phyloP scores from a whole-genome alignment of 1,140 invertebrate genomes.

The Trialeurodes vaporariorum region DNA sequence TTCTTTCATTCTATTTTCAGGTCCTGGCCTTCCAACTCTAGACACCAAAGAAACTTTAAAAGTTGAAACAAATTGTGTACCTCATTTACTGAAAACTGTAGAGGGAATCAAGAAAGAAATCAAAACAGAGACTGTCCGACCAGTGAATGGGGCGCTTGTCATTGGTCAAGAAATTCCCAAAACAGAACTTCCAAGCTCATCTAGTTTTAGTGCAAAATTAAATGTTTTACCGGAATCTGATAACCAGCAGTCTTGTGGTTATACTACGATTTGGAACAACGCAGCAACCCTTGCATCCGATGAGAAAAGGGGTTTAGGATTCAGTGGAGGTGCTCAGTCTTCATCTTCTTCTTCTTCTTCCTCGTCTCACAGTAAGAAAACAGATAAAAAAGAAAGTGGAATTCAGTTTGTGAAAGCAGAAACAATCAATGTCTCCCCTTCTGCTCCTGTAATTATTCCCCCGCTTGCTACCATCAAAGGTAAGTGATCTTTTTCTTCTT shows the following conservation, averaged over 20 bases:
- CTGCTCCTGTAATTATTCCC: neutral
- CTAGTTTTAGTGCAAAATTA: too few species aligned
- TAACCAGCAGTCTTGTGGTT: neutral
- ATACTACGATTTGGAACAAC: slow-evolving; percentile 12
- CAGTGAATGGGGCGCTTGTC: neutral
- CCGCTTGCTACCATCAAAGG: too few species aligned
- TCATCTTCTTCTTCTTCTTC: neutral
- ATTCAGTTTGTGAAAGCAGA: slow-evolving; percentile 36
- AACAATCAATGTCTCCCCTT: slow-evolving; percentile 17
- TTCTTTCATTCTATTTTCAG: too few species aligned
- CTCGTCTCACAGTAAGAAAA: slow-evolving; percentile 18
- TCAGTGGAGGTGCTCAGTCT: slow-evolving; percentile 6
- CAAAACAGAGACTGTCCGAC: slow-evolving; percentile 1
- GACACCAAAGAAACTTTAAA: too few species aligned
- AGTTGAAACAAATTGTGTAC: too few species aligned
- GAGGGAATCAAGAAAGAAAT: slow-evolving; percentile 9
- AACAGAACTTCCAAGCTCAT: neutral
- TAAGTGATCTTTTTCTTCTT: too few species aligned
- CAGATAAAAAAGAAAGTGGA: slow-evolving; percentile 25
- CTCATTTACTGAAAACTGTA: too few species aligned
- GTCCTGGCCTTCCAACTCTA: too few species aligned
- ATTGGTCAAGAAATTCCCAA: too few species aligned
- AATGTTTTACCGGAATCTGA: too few species aligned
- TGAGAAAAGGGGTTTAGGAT: slow-evolving; percentile 22
- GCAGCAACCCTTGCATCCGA: slow-evolving; percentile 12